Percentiles rank a stretch among this genome's conserved stretches.
phyloP scores from a whole-genome alignment of 2,113 vertebrate genomes.

The Lichenostomus cassidix region DNA sequence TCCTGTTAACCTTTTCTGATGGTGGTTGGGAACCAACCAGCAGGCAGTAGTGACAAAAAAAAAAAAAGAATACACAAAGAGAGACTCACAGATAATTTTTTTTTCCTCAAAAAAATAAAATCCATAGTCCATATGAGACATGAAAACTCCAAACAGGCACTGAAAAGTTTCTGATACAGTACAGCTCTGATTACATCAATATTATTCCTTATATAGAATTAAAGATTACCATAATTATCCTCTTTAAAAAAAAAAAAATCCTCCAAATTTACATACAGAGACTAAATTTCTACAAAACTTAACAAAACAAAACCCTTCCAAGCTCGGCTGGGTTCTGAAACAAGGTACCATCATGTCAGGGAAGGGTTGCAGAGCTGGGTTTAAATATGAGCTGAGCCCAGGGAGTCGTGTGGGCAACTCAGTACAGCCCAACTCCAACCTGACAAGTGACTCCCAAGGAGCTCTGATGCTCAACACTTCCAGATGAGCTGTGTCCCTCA shows the following conservation, averaged over 20 bases:
- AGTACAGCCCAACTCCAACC: not conserved
- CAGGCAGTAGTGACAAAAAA: slow-evolving; percentile 45
- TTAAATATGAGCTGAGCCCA: not conserved
- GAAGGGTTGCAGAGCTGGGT: slow-evolving; percentile 17
- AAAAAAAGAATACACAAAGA: slow-evolving; percentile 38
- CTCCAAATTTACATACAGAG: slow-evolving; percentile 72
- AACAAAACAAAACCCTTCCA: slow-evolving; percentile 49
- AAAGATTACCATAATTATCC: slow-evolving; percentile 44
- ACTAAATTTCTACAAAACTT: slow-evolving; percentile 69
- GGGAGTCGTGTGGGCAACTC: not conserved
- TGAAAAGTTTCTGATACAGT: slow-evolving; percentile 46
- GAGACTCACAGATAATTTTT: slow-evolving; percentile 60
- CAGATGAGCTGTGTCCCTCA: slow-evolving; percentile 30
- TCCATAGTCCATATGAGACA: slow-evolving; percentile 58
- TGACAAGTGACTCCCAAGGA: not conserved
- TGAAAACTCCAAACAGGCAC: slow-evolving; percentile 53
- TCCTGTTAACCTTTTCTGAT: not conserved
- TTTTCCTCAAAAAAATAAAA: slow-evolving; percentile 74
- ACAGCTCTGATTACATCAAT: slow-evolving; percentile 57
- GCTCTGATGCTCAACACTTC: slow-evolving; percentile 17
- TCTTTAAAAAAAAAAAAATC: slow-evolving; percentile 35
- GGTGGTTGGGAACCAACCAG: slow-evolving; percentile 46
- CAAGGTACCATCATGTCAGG: slow-evolving; percentile 10
- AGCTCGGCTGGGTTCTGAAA: slow-evolving; percentile 47
- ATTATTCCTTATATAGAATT: slow-evolving; percentile 52